Evolutionary conservation across 64 coral and sea anemone genomes (phyloP).

Genomic region (Montipora sp.): DNA sequence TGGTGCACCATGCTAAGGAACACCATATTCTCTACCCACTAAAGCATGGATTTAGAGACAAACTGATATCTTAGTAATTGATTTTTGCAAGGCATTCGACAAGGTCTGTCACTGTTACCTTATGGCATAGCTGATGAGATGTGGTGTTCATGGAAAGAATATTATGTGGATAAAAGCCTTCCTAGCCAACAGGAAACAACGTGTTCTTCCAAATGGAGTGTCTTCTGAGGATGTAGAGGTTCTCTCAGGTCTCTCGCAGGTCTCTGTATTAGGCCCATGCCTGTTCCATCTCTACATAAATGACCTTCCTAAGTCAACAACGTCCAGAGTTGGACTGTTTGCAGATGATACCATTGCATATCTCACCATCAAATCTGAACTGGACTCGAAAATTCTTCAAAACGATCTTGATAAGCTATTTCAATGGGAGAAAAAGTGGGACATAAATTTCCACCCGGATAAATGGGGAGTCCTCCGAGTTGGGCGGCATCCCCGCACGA

Average conservation of each 20-base stretch:
- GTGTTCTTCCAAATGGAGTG: not conserved
- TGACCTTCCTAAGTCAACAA: not conserved
- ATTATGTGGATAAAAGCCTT: not conserved
- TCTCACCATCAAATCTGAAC: too few relatives aligned
- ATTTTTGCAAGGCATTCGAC: slow-evolving; percentile 23
- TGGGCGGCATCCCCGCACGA: not conserved
- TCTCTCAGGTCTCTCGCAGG: not conserved
- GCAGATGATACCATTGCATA: too few relatives aligned
- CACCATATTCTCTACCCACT: slow-evolving; percentile 10
- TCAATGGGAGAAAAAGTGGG: not conserved
- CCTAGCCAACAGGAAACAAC: not conserved
- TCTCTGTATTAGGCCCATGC: not conserved
- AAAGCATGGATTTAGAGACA: slow-evolving; percentile 29
- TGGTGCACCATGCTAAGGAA: slow-evolving; percentile 32
- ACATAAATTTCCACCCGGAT: not conserved
- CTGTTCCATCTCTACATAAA: slow-evolving; percentile 29
- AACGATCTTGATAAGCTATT: too few relatives aligned
- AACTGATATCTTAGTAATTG: slow-evolving; percentile 32
- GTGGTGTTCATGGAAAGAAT: not conserved
- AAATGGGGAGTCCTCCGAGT: not conserved
- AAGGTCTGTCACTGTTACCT: slow-evolving; percentile 29
- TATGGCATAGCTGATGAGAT: slow-evolving; percentile 7
- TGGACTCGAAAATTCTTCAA: too few relatives aligned
- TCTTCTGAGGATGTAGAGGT: slow-evolving; percentile 6
- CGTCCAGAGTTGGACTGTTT: too few relatives aligned